A percentile compares a stretch with the other conserved stretches of the same genome.
phyloP scores from a whole-genome alignment of 2,797 vertebrate genomes.

The Chloroceryle inda region DNA sequence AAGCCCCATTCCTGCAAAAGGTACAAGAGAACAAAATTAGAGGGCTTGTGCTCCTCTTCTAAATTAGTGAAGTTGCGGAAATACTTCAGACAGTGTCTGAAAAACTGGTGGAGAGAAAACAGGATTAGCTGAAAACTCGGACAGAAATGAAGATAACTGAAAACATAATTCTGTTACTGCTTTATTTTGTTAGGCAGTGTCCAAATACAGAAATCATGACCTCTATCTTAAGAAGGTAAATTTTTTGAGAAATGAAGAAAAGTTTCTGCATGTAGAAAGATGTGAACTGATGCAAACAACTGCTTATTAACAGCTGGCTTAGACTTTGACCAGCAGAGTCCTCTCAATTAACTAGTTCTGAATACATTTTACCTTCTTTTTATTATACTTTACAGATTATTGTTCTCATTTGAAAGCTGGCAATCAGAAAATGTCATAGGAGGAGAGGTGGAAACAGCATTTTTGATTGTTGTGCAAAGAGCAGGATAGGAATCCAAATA shows the following conservation, averaged over 20 bases:
- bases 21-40: not conserved
- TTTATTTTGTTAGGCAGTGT: not conserved
- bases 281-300: not conserved
- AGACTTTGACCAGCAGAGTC: not conserved
- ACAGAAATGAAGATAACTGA: not conserved
- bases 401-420: conserved; percentile 1
- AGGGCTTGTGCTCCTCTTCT: not conserved
- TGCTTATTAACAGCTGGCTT: not conserved
- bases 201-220: not conserved
- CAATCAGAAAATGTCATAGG: not conserved
- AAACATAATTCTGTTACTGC: not conserved
- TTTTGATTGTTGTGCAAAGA: not conserved
- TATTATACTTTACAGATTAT: not conserved
- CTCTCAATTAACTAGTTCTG: not conserved
- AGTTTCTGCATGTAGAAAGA: not conserved
- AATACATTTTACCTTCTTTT: not conserved
- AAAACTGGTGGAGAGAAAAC: not conserved
- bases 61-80: not conserved
- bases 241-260: not conserved
- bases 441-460: not conserved
- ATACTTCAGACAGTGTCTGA: not conserved
- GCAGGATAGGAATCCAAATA: not conserved
- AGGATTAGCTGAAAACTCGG: not conserved
- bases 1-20: not conserved
- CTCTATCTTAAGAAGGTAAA: not conserved